Conservation (phyloP, 2,888 invertebrate species). For the Latrodectus elegans region DNA sequence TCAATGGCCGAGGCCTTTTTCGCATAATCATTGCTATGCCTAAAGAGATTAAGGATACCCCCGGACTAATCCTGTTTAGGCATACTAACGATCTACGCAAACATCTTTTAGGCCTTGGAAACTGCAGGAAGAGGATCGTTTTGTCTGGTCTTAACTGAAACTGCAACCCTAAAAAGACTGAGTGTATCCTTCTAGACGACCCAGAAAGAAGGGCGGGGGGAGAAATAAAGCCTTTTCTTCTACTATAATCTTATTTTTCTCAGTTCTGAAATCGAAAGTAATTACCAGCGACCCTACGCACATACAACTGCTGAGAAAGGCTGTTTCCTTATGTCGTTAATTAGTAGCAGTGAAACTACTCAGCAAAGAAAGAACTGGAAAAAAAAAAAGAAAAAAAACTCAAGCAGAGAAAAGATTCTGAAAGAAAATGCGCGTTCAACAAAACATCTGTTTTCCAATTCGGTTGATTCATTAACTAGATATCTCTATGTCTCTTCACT, state of each 20-base stretch:
- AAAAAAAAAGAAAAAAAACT: background rate
- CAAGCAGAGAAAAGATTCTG: background rate
- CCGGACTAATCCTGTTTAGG: conserved; percentile 57
- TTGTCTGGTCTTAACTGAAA: conserved; percentile 6
- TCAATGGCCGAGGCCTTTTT: conserved; percentile 25
- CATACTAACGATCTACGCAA: conserved; percentile 71
- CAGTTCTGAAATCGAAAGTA: conserved; percentile 62
- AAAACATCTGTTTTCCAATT: background rate
- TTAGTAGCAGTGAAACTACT: conserved; percentile 28
- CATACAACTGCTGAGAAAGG: conserved; percentile 29
- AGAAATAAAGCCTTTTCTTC: conserved; percentile 1
- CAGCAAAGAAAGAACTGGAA: background rate
- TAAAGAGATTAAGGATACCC: conserved; percentile 48
- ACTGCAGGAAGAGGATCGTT: conserved; percentile 34
- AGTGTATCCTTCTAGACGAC: background rate
- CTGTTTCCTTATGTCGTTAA: conserved; percentile 33
- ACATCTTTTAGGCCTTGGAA: conserved; percentile 44
- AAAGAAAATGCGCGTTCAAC: background rate
- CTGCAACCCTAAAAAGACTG: conserved; percentile 23
- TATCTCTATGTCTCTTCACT: conserved; percentile 88
- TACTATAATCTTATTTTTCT: conserved; percentile 43
- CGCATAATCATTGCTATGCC: conserved; percentile 61
- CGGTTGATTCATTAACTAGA: background rate
- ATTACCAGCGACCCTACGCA: conserved; percentile 22
- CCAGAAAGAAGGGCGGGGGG: background rate